These are phyloP conservation scores for Smittia sp. DNA, from an alignment of 2,888 invertebrate genomes.

Conservation along the genomic window DNA sequence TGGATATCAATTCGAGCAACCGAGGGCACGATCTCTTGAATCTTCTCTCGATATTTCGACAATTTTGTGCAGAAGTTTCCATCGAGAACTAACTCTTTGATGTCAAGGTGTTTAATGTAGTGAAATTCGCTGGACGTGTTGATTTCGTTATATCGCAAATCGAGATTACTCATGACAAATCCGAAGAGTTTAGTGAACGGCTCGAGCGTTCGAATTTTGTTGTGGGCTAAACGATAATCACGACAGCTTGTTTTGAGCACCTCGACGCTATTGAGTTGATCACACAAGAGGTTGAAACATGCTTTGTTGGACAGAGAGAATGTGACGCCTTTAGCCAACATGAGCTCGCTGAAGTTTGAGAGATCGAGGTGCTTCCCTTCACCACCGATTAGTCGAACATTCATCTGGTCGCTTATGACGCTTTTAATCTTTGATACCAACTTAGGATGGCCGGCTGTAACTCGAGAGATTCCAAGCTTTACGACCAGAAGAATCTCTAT, in stretches of 20 bases:
- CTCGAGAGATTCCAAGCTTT: background rate
- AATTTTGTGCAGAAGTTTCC: background rate
- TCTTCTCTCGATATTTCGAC: background rate
- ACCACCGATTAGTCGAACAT: background rate
- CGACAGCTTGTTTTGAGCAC: background rate
- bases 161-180: background rate
- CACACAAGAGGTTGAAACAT: background rate
- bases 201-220: background rate
- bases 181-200: background rate
- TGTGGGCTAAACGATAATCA: background rate
- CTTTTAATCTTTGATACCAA: background rate
- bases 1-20: background rate
- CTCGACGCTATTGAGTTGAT: background rate
- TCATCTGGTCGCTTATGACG: background rate
- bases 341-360: background rate
- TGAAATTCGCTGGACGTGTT: background rate
- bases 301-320: background rate
- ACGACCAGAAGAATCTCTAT: background rate
- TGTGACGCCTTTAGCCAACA: background rate
- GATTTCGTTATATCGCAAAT: background rate
- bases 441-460: background rate
- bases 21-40: background rate
- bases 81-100: background rate
- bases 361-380: background rate
- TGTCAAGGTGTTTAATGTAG: background rate